phyloP scores from a whole-genome alignment of 2,888 invertebrate genomes.

The Trichopria drosophilae region DNA sequence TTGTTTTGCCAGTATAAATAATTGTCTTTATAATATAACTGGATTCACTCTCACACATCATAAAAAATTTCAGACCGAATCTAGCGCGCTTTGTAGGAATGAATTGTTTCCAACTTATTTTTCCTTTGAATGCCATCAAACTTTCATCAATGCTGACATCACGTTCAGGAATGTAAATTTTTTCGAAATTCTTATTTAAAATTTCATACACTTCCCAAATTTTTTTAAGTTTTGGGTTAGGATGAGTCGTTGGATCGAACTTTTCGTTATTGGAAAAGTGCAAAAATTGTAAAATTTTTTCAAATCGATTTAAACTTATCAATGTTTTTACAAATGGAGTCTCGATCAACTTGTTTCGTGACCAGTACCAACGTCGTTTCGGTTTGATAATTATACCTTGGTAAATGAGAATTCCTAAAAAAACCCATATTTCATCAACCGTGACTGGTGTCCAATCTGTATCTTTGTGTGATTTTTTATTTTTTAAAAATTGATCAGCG shows the following conservation, averaged over 20 bases:
- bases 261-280: constrained; percentile 1
- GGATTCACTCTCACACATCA: constrained; percentile 3
- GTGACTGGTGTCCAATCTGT: background rate
- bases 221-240: background rate
- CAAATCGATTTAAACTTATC: too few species aligned
- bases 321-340: background rate
- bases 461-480: too few species aligned
- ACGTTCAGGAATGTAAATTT: too few species aligned
- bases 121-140: constrained; percentile 2
- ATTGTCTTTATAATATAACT: constrained; percentile 2
- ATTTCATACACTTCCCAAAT: background rate
- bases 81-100: background rate
- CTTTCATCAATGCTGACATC: too few species aligned
- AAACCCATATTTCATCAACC: background rate
- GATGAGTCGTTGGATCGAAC: background rate
- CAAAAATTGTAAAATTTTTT: background rate
- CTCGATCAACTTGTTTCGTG: background rate
- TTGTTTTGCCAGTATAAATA: background rate
- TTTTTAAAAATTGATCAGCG: too few species aligned
- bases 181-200: constrained; percentile 1
- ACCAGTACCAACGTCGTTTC: constrained; percentile 3
- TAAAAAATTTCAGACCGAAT: constrained; percentile 1
- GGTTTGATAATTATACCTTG: background rate
- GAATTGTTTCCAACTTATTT: constrained; percentile 6
- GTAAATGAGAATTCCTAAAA: too few species aligned